Evolutionary conservation across 2,797 vertebrate species (phyloP), one percentile per base, ranked within the genome.

Genomic region (Otus scops): DNA sequence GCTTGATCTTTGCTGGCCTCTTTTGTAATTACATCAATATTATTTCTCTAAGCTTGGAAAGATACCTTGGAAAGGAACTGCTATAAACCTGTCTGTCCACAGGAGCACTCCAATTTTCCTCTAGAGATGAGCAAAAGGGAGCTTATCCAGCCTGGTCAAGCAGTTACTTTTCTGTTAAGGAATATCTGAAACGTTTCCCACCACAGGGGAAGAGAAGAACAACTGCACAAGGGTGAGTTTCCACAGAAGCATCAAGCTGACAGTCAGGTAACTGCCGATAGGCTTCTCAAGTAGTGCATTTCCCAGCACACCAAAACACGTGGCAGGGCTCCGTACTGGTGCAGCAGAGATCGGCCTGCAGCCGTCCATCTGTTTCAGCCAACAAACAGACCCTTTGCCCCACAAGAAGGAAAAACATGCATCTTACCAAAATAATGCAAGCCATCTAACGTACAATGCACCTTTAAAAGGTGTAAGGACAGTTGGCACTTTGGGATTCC

Each of bases 351-450:
- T 22, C 56, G 48, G 27, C 60, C 65, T 32, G 67, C 59, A 69
- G 81, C 68, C 36, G 8, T 6, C 0, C 0, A 21, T 21, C 47
- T 39, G 11, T 8, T 65, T 41, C 65, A 69, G 59, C 24, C 23
- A 57, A 14, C 34, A 69, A 43, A 22, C 7, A 69, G 23, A 69
- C 7, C 22, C 30, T 67, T 59, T 1, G 0, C 8, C 17, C 18
- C 60, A 38, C 27, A 10, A 0, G 3, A 28, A 60, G 9, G 1
- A 30, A 88, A 67, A 61, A 2, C 18, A 28, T 2, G 5, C 7
- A n/a, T 41, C 36, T 32, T 34, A 24, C 23, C 45, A 64, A 48
- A 63, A 26, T 11, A 39, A 24, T 2, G 11, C 51, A 82, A 80
- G 28, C 9, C 34, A 23, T 6, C 41, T 50, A 4, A 60, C 47